A percentile compares a stretch with the other conserved stretches of the same genome.
phyloP scores from a whole-genome alignment of 2,797 vertebrate species.

The Pampus argenteus region DNA sequence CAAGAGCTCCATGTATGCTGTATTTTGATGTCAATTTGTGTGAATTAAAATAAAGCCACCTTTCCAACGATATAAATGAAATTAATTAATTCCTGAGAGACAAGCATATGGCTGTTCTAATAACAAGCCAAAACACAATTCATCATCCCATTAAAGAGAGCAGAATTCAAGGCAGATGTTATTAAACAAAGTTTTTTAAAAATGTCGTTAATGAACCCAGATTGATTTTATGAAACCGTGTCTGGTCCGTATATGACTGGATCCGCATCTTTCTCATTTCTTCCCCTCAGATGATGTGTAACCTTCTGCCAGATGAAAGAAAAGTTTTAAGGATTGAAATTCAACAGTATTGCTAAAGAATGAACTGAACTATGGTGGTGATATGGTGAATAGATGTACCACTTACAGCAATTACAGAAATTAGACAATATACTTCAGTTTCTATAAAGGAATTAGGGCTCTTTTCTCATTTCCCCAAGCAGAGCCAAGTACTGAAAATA shows the following conservation, averaged over 20 bases:
- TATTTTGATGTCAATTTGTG: constrained; percentile 34
- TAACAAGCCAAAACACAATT: constrained; percentile 58
- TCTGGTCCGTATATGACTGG: background rate
- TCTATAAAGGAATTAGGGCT: constrained; percentile 30
- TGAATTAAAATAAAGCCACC: constrained; percentile 39
- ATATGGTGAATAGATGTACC: constrained; percentile 1
- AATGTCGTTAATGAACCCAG: constrained; percentile 28
- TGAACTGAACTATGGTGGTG: background rate
- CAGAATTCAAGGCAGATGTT: constrained; percentile 47
- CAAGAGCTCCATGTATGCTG: constrained; percentile 19
- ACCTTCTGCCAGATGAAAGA: background rate
- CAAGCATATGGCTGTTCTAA: constrained; percentile 72
- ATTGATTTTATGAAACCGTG: constrained; percentile 17
- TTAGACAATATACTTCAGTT: constrained; percentile 31
- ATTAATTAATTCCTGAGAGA: constrained; percentile 71
- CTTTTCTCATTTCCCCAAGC: constrained; percentile 39
- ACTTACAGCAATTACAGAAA: constrained; percentile 29
- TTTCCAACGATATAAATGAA: constrained; percentile 57
- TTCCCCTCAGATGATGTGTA: background rate
- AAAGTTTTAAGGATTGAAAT: background rate
- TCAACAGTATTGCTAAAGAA: background rate
- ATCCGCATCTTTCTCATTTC: background rate
- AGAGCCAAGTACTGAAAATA: constrained; percentile 41
- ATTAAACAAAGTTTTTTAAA: constrained; percentile 19
- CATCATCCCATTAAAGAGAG: constrained; percentile 71